A percentile compares a stretch with the other conserved stretches of the same genome.
phyloP scores from a whole-genome alignment of 2,888 invertebrate species.

The Thalpophila matura region DNA sequence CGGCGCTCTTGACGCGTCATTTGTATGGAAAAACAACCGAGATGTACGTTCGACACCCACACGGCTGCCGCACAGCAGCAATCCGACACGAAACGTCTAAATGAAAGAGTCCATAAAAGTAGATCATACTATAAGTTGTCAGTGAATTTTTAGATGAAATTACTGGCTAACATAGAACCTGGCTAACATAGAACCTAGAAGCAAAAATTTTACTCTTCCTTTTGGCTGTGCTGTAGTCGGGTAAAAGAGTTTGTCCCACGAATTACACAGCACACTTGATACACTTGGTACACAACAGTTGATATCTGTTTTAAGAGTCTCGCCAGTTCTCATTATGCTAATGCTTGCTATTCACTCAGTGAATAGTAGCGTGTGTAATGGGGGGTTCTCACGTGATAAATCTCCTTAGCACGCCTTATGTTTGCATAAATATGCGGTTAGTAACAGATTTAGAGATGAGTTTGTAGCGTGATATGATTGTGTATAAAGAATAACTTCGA shows the following conservation, averaged over 20 bases:
- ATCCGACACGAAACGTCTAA: too few species aligned
- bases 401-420: conserved; percentile 62
- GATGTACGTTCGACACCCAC: too few species aligned
- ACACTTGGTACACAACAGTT: conserved; percentile 64
- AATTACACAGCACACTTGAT: too few species aligned
- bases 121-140: too few species aligned
- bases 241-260: conserved; percentile 16
- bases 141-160: neutral
- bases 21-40: too few species aligned
- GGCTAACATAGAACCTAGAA: too few species aligned
- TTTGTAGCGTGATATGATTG: conserved; percentile 4
- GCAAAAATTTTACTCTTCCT: too few species aligned
- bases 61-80: too few species aligned
- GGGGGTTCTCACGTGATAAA: conserved; percentile 69
- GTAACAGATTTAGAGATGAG: conserved; percentile 18
- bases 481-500: neutral
- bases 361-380: conserved; percentile 64
- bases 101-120: too few species aligned
- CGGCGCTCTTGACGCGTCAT: too few species aligned
- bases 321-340: conserved; percentile 77
- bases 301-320: conserved; percentile 73
- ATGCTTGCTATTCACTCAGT: conserved; percentile 73
- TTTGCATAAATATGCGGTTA: conserved; percentile 48
- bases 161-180: neutral
- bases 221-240: too few species aligned